Conservation (phyloP, 1,140 invertebrate species). For the Tetragnatha versicolor region DNA sequence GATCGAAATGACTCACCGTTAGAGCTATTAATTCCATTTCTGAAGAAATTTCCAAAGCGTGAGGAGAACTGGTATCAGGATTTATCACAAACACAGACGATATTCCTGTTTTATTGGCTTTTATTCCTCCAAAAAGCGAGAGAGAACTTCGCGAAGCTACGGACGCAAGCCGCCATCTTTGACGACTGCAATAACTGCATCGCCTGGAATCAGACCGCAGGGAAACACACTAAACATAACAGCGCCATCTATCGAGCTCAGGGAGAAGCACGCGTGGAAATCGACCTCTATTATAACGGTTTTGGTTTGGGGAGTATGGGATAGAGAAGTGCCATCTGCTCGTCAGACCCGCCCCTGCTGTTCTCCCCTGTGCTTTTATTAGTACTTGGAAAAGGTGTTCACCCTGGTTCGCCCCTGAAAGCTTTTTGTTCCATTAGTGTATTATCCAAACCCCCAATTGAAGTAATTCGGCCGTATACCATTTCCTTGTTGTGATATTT, state of each 20-base stretch:
- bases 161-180: slow-evolving; percentile 49
- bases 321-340: too few species aligned
- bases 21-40: slow-evolving; percentile 15
- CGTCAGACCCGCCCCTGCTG: too few species aligned
- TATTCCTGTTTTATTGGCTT: slow-evolving; percentile 36
- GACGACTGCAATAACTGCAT: slow-evolving; percentile 53
- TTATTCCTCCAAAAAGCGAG: slow-evolving; percentile 20
- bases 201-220: slow-evolving; percentile 36
- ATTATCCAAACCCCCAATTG: too few species aligned
- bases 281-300: slow-evolving; percentile 9
- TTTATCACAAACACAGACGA: background rate
- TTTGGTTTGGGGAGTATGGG: background rate
- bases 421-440: too few species aligned
- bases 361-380: too few species aligned
- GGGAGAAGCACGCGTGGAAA: background rate
- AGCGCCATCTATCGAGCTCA: slow-evolving; percentile 24
- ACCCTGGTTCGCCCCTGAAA: too few species aligned
- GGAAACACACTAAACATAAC: background rate
- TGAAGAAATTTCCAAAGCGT: slow-evolving; percentile 28
- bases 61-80: background rate
- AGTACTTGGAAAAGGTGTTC: too few species aligned
- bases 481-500: too few species aligned
- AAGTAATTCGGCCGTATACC: too few species aligned
- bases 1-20: slow-evolving; percentile 5
- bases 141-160: slow-evolving; percentile 29